Evolutionary conservation across 2,113 vertebrate genomes (phyloP), one percentile per base, ranked within the genome.

Genomic region (Microcebus jonahi): DNA sequence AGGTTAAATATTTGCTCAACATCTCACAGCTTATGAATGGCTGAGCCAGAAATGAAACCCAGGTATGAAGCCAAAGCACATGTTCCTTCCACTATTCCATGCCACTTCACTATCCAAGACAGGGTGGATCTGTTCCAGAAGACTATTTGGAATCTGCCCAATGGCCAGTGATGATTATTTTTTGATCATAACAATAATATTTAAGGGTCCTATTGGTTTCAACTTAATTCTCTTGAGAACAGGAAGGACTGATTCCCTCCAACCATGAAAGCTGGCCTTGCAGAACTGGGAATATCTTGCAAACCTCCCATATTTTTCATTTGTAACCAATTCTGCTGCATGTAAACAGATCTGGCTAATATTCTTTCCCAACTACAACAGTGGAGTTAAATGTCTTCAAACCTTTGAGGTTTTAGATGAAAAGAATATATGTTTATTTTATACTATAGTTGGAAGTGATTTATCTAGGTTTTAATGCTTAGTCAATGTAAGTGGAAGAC

Each of bases 401-500:
- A 95, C 6, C 29, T 81, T 88, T 88, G 48, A 85, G 55, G 20
- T 50, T 75, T 96, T 83, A 80, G 48, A 79, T 88, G 55, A 76
- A 92, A 55, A 8, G 5, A 84, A 70, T 31, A 25, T 63, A 29
- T 87, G 55, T 57, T 75, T 61, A 75, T 59, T 91, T 92, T 79
- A 93, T 79, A 39, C 27, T 70, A 10, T 42, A 75, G 6, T 53
- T 91, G 39, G 2, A 18, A 75, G 55, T 80, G 29, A 90, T 93
- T 89, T 96, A 63, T 65, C 42, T 42, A 89, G 14, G 14, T 67
- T 87, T 67, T 94, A 11, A 50, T 77, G 59, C 4, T 68, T 94
- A 77, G 82, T 95, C 61, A 85, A 48, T 88, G 21, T 88, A 73
- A 96, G 13, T 81, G 21, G 50, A 95, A 88, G 59, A n/a, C 34